Evolutionary conservation across 2,888 invertebrate genomes (phyloP).

Genomic region (Tethea ocularis): DNA sequence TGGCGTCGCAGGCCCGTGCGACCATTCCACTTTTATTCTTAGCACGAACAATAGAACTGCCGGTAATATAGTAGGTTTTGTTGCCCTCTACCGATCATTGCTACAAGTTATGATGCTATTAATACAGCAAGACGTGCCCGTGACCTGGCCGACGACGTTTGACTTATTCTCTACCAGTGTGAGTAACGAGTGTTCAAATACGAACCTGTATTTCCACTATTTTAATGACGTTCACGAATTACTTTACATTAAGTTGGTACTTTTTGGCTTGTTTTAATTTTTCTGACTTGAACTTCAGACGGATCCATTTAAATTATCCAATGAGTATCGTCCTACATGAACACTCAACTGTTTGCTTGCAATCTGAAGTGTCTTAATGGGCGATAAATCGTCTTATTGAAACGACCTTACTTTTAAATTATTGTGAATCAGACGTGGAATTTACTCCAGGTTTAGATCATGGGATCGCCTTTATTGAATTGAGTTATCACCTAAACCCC

Average conservation of each 20-base stretch:
- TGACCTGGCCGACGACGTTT: conserved; percentile 60
- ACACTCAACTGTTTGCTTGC: conserved; percentile 16
- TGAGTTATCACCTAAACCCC: conserved; percentile 51
- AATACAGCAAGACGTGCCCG: conserved; percentile 76
- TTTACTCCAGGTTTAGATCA: conserved; percentile 21
- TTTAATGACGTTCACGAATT: not conserved
- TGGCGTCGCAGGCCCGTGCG: conserved; percentile 47
- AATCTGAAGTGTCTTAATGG: conserved; percentile 27
- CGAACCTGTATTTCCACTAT: not conserved
- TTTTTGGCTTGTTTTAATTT: not conserved
- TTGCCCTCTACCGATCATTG: conserved; percentile 70
- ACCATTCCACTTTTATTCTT: conserved; percentile 71
- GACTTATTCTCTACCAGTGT: conserved; percentile 21
- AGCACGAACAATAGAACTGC: conserved; percentile 74
- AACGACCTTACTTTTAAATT: conserved; percentile 29
- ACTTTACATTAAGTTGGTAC: not conserved
- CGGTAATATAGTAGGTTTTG: conserved; percentile 62
- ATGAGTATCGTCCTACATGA: conserved; percentile 2
- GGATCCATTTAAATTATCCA: conserved; percentile 2
- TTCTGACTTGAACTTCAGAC: conserved; percentile 1
- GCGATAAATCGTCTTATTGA: conserved; percentile 35
- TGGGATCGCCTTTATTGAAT: conserved; percentile 40
- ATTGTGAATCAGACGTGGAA: conserved; percentile 20
- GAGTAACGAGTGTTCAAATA: conserved; percentile 26
- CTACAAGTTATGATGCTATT: conserved; percentile 79